These are phyloP conservation scores for Campylorhamphus procurvoides DNA, from an alignment of 2,113 vertebrate genomes.

Conservation along the genomic window DNA sequence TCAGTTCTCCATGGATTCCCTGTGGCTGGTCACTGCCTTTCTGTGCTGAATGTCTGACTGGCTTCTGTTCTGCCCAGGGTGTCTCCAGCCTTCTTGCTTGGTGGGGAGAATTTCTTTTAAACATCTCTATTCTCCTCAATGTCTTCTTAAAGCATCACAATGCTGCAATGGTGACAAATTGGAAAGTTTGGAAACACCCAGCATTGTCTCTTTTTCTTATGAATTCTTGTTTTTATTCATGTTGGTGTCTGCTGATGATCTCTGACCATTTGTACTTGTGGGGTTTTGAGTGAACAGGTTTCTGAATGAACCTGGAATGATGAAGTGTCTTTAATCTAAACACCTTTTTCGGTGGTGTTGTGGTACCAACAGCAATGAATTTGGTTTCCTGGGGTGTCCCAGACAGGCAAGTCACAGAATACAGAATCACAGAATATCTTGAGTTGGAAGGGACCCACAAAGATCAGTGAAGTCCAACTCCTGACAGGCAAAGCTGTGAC, in stretches of 20 bases:
- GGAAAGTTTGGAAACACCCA: not conserved
- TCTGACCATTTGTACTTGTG: not conserved
- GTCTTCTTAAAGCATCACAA: not conserved
- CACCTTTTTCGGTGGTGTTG: not conserved
- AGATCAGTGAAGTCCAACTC: accelerated
- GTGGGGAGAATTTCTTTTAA: not conserved
- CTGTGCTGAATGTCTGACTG: accelerated
- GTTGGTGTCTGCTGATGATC: not conserved
- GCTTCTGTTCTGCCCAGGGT: not conserved
- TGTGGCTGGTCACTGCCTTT: not conserved
- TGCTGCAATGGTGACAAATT: not conserved
- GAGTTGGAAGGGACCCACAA: not conserved
- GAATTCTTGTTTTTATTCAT: not conserved
- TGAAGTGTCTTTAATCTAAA: not conserved
- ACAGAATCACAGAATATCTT: not conserved
- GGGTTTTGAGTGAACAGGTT: not conserved
- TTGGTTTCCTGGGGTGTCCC: not conserved
- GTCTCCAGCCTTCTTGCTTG: not conserved
- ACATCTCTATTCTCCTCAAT: not conserved
- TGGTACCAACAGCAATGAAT: not conserved
- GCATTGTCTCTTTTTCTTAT: not conserved
- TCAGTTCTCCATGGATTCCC: not conserved
- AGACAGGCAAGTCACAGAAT: not conserved
- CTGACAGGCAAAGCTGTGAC: not conserved
- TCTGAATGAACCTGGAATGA: not conserved